Evolutionary conservation across 2,888 invertebrate genomes (phyloP), one percentile per base, ranked within the genome.

Genomic region (Drosophila barbarae): DNA sequence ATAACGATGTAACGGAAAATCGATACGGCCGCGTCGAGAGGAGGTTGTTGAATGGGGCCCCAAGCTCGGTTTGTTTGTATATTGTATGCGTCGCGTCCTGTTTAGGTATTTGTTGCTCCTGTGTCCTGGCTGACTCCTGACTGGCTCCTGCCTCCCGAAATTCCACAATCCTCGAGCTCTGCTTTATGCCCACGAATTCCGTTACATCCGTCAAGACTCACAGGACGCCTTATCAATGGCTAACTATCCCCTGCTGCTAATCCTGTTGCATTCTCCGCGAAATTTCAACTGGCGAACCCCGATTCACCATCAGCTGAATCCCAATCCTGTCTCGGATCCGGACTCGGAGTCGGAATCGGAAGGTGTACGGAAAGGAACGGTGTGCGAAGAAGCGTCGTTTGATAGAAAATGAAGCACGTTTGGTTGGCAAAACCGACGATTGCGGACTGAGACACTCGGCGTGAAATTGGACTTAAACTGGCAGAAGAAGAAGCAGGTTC

Each of bases 371-470:
- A 60, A 70, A 65, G 36, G 36, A 64, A 41, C 64, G 49, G 34
- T 49, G 34, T 49, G 47, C 60, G 50, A 63, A 70, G 71, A 63
- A 70, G 71, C 65, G 69, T 54, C 56, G 47, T 63, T 60, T 72
- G 58, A 56, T 57, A 56, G 61, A 53, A 53, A 56, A 61, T 76
- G 87, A 86, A 86, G 78, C 87, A 84, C 86, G 86, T 86, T 84
- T 86, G 74, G 66, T 79, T 86, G 86, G 82, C 87, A 73, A 79
- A 86, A 86, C 79, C 86, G 85, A 81, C 84, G 79, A 77, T 73
- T 66, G 75, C 83, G 87, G 87, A 84, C 84, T 86, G 58, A 76
- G 55, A 15, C 12, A 18, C 50, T 38, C 34, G 41, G 44, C 42
- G 41, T 42, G 32, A 36, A 54, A 67, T 67, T 15, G 18, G 46